phyloP scores from a whole-genome alignment of 2,888 invertebrate genomes.

The Cosmorhoe ocellata region DNA sequence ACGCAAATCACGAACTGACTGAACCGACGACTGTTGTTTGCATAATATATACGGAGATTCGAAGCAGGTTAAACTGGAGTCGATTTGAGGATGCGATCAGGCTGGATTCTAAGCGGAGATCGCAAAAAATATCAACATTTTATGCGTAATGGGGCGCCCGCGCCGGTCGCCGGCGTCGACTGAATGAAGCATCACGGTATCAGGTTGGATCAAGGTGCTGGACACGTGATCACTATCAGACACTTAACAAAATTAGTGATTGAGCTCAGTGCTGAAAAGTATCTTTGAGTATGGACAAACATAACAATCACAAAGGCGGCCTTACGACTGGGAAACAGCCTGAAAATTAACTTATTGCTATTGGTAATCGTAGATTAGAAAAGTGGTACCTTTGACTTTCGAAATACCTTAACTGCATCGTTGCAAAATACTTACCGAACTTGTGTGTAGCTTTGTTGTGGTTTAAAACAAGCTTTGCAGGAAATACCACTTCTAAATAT shows the following conservation, averaged over 20 bases:
- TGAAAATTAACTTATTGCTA: background rate
- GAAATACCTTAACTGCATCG: too few relatives aligned
- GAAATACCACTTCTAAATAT: background rate
- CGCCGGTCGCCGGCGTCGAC: conserved; percentile 36
- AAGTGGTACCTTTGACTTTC: too few relatives aligned
- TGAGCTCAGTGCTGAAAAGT: background rate
- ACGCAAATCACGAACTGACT: conserved; percentile 42
- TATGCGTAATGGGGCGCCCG: conserved; percentile 42
- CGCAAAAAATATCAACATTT: conserved; percentile 61
- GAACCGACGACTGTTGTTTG: conserved; percentile 40
- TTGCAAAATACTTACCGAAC: background rate
- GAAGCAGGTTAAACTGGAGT: conserved; percentile 47
- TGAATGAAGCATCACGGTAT: conserved; percentile 40
- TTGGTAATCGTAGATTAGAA: too few relatives aligned
- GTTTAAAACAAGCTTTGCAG: background rate
- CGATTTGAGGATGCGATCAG: conserved; percentile 44
- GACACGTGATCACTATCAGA: conserved; percentile 42
- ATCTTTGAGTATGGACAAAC: background rate
- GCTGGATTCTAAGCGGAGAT: conserved; percentile 43
- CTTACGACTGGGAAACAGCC: too few relatives aligned
- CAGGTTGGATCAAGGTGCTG: conserved; percentile 40
- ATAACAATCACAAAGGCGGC: background rate
- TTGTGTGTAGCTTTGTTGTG: background rate
- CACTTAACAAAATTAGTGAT: conserved; percentile 29
- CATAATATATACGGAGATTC: conserved; percentile 67